Conservation (phyloP, 1,140 invertebrate species). For the Achroia grisella region DNA sequence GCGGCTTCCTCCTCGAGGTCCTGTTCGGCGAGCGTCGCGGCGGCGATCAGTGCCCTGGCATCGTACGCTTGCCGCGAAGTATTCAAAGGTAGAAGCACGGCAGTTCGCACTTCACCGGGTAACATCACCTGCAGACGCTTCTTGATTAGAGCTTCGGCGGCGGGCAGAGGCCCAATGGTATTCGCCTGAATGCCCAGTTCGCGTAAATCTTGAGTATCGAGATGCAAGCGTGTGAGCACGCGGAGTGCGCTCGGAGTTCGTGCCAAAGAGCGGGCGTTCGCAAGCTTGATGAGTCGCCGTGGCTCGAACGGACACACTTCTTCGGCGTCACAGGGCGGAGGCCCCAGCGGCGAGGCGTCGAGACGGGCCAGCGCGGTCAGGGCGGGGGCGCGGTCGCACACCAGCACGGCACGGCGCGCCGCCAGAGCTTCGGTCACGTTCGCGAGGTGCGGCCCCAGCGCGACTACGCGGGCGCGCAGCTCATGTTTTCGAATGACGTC, state of each 20-base stretch:
- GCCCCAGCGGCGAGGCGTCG: constrained; percentile 16
- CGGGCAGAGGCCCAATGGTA: constrained; percentile 3
- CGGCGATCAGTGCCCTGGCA: constrained; percentile 21
- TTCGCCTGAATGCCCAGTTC: constrained; percentile 15
- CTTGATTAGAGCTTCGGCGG: constrained; percentile 14
- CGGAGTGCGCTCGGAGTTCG: constrained; percentile 21
- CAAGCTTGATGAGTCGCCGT: constrained; percentile 32
- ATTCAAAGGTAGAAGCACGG: constrained; percentile 24
- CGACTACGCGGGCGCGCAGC: constrained; percentile 14
- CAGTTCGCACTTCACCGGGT: constrained; percentile 25
- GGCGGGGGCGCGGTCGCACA: constrained; percentile 31
- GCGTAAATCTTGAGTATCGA: constrained; percentile 12
- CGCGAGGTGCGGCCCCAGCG: constrained; percentile 11
- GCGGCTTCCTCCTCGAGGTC: constrained; percentile 13
- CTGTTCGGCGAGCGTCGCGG: constrained; percentile 27
- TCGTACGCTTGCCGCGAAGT: constrained; percentile 26
- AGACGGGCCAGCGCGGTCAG: constrained; percentile 4
- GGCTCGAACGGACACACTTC: constrained; percentile 38
- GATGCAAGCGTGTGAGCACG: constrained; percentile 16
- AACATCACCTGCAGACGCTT: constrained; percentile 15
- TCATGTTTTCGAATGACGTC: constrained; percentile 8
- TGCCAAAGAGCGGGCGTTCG: constrained; percentile 24
- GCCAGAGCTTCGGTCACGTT: constrained; percentile 1
- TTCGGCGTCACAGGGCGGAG: constrained; percentile 25
- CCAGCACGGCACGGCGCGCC: neutral